Evolutionary conservation across 2,113 vertebrate species (phyloP), one percentile per base, ranked within the genome.

Genomic region (Oryzias curvinotus): DNA sequence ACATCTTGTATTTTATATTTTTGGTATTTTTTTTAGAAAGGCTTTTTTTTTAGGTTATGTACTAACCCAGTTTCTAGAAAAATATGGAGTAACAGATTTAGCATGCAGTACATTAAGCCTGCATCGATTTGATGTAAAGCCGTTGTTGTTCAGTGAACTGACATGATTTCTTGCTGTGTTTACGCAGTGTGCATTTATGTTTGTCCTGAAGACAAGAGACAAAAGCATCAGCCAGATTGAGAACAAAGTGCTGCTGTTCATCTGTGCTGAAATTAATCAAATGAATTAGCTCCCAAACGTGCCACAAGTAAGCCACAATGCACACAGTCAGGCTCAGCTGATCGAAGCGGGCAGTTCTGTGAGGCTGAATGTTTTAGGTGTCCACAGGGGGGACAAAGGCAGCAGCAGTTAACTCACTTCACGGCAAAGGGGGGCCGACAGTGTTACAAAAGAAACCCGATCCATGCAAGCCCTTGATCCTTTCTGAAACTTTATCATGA

Each of bases 181-280:
- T 30, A 30, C 7, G 28, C 28, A 30, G 28, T 30, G 6, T 30
- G 28, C 28, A 30, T 55, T 42, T 71, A 44, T 76, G 67, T 71
- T 65, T 58, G 51, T 45, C 57, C 52, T 23, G 21, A 23, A 52
- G 36, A 69, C 52, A 71, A 50, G 60, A 72, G 68, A 57, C 61
- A 61, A 57, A 21, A 57, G 67, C 60, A 71, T 56, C 61, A 44
- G 59, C 65, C 78, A 68, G 65, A 23, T 62, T 62, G 82, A 60
- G 74, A 83, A 90, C 80, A 88, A 88, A 77, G 63, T 65, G 5
- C 66, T 43, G n/a, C 65, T 70, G 77, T 80, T 84, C 77, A 52
- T 80, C 63, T 57, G 80, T 52, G 65, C 62, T 73, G 67, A 78
- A 80, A 89, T 89, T 90, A 90, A 92, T 91, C 77, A 85, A 78